Conservation (phyloP, 92 coral and sea anemone species). For the Epizoanthus fatuus region DNA sequence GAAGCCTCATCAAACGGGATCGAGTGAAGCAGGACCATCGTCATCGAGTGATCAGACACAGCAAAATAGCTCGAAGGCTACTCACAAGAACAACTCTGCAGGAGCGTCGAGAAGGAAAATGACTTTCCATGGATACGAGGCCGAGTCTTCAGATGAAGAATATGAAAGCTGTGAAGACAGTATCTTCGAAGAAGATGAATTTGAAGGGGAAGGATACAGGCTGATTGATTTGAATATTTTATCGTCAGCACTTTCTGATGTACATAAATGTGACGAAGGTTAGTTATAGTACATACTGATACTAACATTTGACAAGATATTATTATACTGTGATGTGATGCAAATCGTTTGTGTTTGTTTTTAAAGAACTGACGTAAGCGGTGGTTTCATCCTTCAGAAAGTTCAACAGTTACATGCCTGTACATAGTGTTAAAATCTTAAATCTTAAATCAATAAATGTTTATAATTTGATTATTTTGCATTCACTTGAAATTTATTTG, state of each 20-base stretch:
- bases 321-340: conserved; percentile 12
- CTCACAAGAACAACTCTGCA: neutral
- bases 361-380: conserved; percentile 2
- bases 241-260: conserved; percentile 38
- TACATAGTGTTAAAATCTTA: neutral
- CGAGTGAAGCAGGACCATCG: conserved; percentile 13
- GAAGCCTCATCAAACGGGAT: conserved; percentile 14
- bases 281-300: neutral
- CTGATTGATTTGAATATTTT: conserved; percentile 38
- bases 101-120: conserved; percentile 13
- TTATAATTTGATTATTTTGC: neutral
- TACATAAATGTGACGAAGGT: conserved; percentile 45
- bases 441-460: neutral
- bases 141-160: conserved; percentile 13
- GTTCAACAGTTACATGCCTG: no score
- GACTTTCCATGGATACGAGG: conserved; percentile 20
- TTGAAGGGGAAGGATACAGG: conserved; percentile 24
- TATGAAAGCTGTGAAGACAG: neutral
- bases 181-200: conserved; percentile 16
- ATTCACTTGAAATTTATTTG: conserved; percentile 16
- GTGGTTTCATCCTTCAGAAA: no score
- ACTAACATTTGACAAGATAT: neutral
- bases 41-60: neutral
- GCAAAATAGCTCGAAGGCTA: neutral
- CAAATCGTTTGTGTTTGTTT: conserved; percentile 9